Evolutionary conservation across 2,888 invertebrate species (phyloP).

Genomic region (Andrena bucephala): DNA sequence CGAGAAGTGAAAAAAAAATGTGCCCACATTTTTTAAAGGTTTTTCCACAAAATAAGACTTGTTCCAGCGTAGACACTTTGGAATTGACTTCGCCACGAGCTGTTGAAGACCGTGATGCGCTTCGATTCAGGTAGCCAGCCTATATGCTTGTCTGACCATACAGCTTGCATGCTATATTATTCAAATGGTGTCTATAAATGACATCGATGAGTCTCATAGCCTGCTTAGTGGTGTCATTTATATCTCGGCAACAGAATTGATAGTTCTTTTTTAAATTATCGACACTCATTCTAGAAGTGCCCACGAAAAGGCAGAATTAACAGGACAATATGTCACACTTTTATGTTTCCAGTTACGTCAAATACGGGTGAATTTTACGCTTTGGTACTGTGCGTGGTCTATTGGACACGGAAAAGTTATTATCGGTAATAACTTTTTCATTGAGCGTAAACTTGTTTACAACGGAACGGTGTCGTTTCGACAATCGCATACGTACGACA

Average conservation of each 20-base stretch:
- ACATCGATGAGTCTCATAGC: too few species aligned
- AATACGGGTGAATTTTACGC: conserved; percentile 1
- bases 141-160: too few species aligned
- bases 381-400: neutral
- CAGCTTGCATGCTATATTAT: too few species aligned
- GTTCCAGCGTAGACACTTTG: too few species aligned
- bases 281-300: neutral
- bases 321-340: neutral
- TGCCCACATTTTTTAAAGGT: too few species aligned
- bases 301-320: neutral
- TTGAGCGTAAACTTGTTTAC: conserved; percentile 40
- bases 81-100: too few species aligned
- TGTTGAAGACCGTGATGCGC: too few species aligned
- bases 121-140: too few species aligned
- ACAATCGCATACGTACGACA: conserved; percentile 9
- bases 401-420: conserved; percentile 32
- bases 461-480: conserved; percentile 38
- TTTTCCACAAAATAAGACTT: too few species aligned
- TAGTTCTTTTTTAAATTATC: neutral
- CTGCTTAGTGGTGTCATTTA: too few species aligned
- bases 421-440: conserved; percentile 49
- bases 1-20: too few species aligned
- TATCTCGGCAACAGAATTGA: neutral
- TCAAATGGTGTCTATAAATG: too few species aligned
- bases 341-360: neutral